These are phyloP conservation scores for Noturus placidus DNA, from an alignment of 2,113 vertebrate species.

Conservation along the genomic window DNA sequence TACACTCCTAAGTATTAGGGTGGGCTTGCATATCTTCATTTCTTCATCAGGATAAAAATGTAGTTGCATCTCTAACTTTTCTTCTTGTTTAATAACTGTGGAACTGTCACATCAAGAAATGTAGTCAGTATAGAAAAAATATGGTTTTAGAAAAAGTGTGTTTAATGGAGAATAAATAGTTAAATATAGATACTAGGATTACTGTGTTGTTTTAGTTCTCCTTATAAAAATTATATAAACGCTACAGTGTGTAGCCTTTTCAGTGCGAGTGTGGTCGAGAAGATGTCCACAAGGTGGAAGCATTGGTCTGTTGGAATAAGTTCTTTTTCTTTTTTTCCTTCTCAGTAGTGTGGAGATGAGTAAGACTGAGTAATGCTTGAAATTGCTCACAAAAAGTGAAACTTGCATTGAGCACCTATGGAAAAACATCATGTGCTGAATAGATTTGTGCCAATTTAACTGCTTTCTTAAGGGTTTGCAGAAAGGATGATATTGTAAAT, in stretches of 20 bases:
- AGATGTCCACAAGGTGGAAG: constrained; percentile 24
- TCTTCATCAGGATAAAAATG: neutral
- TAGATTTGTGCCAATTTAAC: neutral
- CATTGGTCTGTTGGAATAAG: neutral
- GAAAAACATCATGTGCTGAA: neutral
- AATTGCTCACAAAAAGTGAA: neutral
- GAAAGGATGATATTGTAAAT: neutral
- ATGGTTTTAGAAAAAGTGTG: neutral
- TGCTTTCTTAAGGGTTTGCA: neutral
- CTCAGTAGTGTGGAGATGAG: neutral
- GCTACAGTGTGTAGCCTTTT: neutral
- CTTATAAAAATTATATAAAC: neutral
- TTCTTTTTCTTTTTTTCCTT: neutral
- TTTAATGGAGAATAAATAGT: neutral
- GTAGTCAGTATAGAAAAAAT: neutral
- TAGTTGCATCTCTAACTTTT: neutral
- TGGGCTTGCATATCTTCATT: neutral
- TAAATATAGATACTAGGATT: neutral
- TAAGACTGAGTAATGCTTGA: neutral
- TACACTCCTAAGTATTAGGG: neutral
- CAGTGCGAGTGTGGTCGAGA: neutral
- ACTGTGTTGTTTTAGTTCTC: neutral
- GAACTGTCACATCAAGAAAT: neutral
- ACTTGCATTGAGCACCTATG: neutral
- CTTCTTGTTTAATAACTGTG: neutral